Conservation (phyloP, 2,113 vertebrate genomes). For the Amphilophus citrinellus region DNA sequence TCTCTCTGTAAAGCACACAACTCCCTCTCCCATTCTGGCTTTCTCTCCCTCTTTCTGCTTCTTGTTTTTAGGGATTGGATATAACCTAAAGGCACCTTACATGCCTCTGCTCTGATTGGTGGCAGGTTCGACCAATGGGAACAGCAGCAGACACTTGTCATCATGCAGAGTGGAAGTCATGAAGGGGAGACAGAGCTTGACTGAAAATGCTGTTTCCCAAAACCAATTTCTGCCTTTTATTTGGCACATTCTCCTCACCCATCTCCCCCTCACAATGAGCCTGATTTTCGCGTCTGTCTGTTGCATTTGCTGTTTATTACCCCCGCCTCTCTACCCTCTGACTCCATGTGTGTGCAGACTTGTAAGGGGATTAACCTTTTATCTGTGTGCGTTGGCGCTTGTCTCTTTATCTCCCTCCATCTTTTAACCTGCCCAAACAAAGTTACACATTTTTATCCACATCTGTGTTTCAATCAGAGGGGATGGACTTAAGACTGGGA, state of each 20-base stretch:
- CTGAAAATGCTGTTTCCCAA: conserved; percentile 68
- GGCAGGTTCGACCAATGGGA: conserved; percentile 79
- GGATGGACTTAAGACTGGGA: conserved; percentile 58
- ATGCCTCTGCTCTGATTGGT: conserved; percentile 84
- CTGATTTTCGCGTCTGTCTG: conserved; percentile 37
- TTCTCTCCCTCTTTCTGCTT: conserved; percentile 59
- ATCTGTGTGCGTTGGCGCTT: conserved; percentile 31
- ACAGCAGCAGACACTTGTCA: conserved; percentile 80
- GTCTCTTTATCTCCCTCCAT: conserved; percentile 29
- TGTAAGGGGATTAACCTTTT: conserved; percentile 78
- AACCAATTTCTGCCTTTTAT: conserved; percentile 43
- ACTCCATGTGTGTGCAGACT: conserved; percentile 70
- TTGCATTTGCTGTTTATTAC: conserved; percentile 38
- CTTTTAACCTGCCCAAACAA: conserved; percentile 58
- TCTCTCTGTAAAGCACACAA: conserved; percentile 48
- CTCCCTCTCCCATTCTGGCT: conserved; percentile 46
- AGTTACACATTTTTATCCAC: conserved; percentile 57
- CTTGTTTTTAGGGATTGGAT: conserved; percentile 82
- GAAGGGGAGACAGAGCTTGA: conserved; percentile 74
- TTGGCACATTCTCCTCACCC: conserved; percentile 38
- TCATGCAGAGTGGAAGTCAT: conserved; percentile 84
- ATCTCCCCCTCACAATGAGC: not conserved
- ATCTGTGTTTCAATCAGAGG: conserved; percentile 46
- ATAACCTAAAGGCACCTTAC: conserved; percentile 88
- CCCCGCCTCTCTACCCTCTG: conserved; percentile 53